A percentile compares a stretch with the other conserved stretches of the same genome.
phyloP scores from a whole-genome alignment of 2,888 invertebrate genomes.

The Phaonia tiefii region DNA sequence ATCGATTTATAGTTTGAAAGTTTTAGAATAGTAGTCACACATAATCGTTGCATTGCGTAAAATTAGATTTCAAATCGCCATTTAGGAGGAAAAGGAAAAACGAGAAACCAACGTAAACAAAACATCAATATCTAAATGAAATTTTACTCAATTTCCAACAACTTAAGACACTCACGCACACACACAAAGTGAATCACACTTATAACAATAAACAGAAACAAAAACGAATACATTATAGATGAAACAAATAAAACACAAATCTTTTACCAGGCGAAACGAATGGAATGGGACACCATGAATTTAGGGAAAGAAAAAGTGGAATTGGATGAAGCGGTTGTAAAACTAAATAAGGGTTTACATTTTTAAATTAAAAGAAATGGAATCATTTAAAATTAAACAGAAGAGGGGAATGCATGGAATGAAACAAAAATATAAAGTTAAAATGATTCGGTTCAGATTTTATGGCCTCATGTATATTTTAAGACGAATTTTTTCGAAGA shows the following conservation, averaged over 20 bases:
- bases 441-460: too few species aligned
- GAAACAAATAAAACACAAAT: too few species aligned
- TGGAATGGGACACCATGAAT: too few species aligned
- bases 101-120: background rate
- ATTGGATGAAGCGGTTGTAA: too few species aligned
- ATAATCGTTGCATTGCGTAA: constrained; percentile 76
- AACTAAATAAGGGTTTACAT: too few species aligned
- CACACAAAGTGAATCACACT: constrained; percentile 13
- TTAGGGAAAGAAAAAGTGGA: too few species aligned
- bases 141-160: constrained; percentile 9
- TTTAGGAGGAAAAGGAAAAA: background rate
- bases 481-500: too few species aligned
- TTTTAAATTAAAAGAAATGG: too few species aligned
- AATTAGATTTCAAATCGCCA: background rate
- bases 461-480: too few species aligned
- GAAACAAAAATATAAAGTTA: background rate
- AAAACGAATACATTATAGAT: background rate
- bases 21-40: constrained; percentile 73
- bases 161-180: constrained; percentile 30
- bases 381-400: constrained; percentile 5
- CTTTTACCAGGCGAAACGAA: too few species aligned
- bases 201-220: background rate
- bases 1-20: background rate
- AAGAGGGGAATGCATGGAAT: background rate
- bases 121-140: constrained; percentile 55